A percentile compares a stretch with the other conserved stretches of the same genome.
Conservation (phyloP, 2,888 invertebrate species). For the Acronicta aceris region DNA sequence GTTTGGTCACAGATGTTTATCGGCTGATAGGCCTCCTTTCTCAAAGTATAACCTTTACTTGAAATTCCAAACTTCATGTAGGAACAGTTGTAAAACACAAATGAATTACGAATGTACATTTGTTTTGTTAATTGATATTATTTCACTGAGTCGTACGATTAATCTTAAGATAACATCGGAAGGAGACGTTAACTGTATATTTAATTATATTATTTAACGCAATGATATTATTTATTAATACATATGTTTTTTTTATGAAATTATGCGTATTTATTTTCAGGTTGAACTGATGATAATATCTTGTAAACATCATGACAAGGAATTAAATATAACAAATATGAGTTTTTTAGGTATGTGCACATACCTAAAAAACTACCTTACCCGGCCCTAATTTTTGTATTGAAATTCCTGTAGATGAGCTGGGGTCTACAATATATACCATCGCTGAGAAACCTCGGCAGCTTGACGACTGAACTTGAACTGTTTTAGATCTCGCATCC, state of each 20-base stretch:
- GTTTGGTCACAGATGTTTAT: constrained; percentile 5
- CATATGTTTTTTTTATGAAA: constrained; percentile 6
- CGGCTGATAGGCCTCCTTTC: background rate
- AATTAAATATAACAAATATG: background rate
- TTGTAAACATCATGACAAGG: background rate
- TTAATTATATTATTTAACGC: background rate
- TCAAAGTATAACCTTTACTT: constrained; percentile 19
- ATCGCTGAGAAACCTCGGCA: too few species aligned
- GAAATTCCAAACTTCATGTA: background rate
- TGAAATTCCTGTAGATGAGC: too few species aligned
- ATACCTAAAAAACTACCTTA: too few species aligned
- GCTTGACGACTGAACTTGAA: too few species aligned
- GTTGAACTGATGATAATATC: background rate
- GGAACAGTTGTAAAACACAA: constrained; percentile 1
- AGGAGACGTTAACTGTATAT: constrained; percentile 10
- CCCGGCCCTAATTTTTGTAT: too few species aligned
- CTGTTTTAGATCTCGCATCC: too few species aligned
- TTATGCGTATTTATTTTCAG: background rate
- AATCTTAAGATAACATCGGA: constrained; percentile 27
- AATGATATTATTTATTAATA: constrained; percentile 18
- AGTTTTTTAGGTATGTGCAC: too few species aligned
- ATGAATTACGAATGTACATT: constrained; percentile 8
- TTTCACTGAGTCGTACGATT: constrained; percentile 23
- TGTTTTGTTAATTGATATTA: constrained; percentile 27
- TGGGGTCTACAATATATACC: too few species aligned